Conservation (phyloP, 2,888 invertebrate genomes). For the Parthenolecanium corni region DNA sequence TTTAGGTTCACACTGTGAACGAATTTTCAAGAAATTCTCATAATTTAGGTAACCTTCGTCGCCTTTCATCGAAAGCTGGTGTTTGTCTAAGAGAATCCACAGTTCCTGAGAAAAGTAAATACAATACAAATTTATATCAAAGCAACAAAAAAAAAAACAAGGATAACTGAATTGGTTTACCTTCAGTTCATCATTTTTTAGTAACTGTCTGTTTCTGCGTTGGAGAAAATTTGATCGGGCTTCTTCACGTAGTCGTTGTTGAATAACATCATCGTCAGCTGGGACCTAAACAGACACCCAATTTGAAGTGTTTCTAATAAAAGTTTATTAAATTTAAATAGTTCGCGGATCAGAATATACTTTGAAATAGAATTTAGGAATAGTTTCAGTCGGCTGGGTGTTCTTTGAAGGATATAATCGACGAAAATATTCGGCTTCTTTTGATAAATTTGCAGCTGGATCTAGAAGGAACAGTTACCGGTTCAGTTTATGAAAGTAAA, state of each 20-base stretch:
- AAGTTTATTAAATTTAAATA: background rate
- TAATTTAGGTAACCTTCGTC: slow-evolving; percentile 21
- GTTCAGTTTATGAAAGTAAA: too few relatives aligned
- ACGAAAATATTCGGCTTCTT: slow-evolving; percentile 7
- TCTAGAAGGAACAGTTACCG: background rate
- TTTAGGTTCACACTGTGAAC: slow-evolving; percentile 11
- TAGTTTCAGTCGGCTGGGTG: background rate
- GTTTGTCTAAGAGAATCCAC: slow-evolving; percentile 14
- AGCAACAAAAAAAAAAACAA: slow-evolving; percentile 34
- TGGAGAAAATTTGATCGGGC: slow-evolving; percentile 78
- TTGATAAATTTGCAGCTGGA: background rate
- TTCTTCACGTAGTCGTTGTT: slow-evolving; percentile 75
- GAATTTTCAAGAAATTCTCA: slow-evolving; percentile 7
- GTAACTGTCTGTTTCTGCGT: slow-evolving; percentile 65
- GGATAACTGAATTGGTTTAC: slow-evolving; percentile 28
- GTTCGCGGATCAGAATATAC: background rate
- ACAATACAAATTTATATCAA: background rate
- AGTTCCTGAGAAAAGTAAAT: slow-evolving; percentile 6
- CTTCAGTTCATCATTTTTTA: slow-evolving; percentile 75
- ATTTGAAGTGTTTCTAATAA: background rate
- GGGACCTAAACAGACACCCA: slow-evolving; percentile 45
- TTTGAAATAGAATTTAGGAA: slow-evolving; percentile 17
- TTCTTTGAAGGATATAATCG: background rate
- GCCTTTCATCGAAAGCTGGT: slow-evolving; percentile 4
- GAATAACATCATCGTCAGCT: slow-evolving; percentile 59